phyloP scores from a whole-genome alignment of 1,140 invertebrate genomes.

The Magallana angulata region DNA sequence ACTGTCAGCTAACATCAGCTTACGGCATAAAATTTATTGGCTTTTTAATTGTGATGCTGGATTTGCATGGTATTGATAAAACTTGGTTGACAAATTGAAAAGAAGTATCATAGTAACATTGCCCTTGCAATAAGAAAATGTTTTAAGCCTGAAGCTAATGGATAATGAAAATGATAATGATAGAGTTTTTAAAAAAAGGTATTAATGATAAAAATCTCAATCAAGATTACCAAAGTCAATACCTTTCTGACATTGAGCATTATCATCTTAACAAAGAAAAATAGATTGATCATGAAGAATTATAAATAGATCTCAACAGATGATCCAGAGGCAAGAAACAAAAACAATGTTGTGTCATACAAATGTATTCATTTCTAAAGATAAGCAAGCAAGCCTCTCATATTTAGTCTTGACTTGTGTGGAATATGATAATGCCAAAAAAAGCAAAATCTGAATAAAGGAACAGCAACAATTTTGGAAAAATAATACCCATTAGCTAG shows the following conservation, averaged over 20 bases:
- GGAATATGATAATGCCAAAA: neutral
- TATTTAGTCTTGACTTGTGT: neutral
- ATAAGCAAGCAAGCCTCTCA: neutral
- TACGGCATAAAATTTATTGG: neutral
- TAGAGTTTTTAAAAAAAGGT: no score
- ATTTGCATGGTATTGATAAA: conserved; percentile 21
- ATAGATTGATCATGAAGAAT: conserved; percentile 2
- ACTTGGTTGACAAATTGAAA: conserved; percentile 14
- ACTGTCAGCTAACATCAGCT: neutral
- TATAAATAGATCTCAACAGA: neutral
- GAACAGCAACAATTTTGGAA: neutral
- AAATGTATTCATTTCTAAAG: conserved; percentile 19
- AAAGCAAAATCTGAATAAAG: neutral
- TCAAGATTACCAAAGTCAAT: conserved; percentile 27
- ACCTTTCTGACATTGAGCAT: neutral
- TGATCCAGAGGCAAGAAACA: neutral
- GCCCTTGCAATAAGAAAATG: no score
- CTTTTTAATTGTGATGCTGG: neutral
- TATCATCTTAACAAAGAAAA: conserved; percentile 7
- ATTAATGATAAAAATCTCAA: neutral
- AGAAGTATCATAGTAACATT: no score
- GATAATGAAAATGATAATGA: no score
- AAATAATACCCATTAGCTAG: no score
- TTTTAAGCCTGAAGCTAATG: no score
- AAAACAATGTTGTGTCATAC: conserved; percentile 24